Evolutionary conservation across 2,888 invertebrate genomes (phyloP), one percentile per base, ranked within the genome.

Genomic region (Teleiodes luculella): DNA sequence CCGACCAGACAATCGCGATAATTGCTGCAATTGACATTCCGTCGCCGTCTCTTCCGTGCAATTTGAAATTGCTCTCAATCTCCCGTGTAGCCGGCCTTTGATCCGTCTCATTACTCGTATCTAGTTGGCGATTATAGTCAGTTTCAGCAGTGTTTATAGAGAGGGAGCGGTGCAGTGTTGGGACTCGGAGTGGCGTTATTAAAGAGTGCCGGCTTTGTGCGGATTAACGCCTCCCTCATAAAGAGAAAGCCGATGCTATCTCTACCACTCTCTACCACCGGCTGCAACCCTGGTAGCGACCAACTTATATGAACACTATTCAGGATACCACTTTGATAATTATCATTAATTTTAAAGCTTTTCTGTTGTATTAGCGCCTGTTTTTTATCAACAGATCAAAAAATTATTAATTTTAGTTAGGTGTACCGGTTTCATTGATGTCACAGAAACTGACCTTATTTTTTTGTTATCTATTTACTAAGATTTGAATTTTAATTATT

Each of bases 21-120:
- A 76, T 72, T 72, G 68, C 61, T 58, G 59, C 68, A 68, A 68
- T 66, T 70, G 65, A 45, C 60, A 60, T 62, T 57, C 53, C 46
- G 18, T 37, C 49, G 16, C 31, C 37, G 33, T 24, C 30, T 30
- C n/a, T 24, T 41, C 41, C 10, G 41, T 30, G 46, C 31, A 31
- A 46, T 46, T 46, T 28, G 14, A 46, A 46, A 46, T 46, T 30
- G 20, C 46, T 31, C 31, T 16, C 46, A 30, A 20, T 46, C 30
- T 46, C 46, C 46, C 13, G 46, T 31, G 31, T 31, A 31, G 30
- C 46, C 2, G 14, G 14, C 46, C 46, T 46, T 16, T 46, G 46
- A 30, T 10, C 46, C 46, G 13, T 28, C 43, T 43, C 24, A 16
- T 30, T 46, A 46, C 16, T 46, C 13, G 37, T 6, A 14, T 6